A percentile compares a stretch with the other conserved stretches of the same genome.
Conservation (phyloP, 1,140 invertebrate species). For the Neodiprion pinetum region DNA sequence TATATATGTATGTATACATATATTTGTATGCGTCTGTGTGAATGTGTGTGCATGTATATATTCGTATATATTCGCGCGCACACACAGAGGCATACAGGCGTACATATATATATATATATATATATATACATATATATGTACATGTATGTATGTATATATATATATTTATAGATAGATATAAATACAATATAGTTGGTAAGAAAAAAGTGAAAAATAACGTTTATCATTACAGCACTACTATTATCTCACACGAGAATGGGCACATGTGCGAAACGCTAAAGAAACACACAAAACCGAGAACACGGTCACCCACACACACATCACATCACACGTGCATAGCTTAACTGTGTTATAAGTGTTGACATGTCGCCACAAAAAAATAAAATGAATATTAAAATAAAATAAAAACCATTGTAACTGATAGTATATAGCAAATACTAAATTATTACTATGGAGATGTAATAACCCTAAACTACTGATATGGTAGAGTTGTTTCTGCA, state of each 20-base stretch:
- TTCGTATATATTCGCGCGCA: too few species aligned
- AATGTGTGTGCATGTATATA: too few species aligned
- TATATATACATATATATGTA: too few species aligned
- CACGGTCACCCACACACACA: slow-evolving; percentile 14
- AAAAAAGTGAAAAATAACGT: background rate
- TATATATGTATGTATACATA: too few species aligned
- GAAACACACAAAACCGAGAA: slow-evolving; percentile 4
- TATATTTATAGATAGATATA: too few species aligned
- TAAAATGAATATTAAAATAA: slow-evolving; percentile 23
- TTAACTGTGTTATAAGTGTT: slow-evolving; percentile 49
- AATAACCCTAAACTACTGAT: slow-evolving; percentile 45
- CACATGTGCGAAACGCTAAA: background rate
- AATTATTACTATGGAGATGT: slow-evolving; percentile 57
- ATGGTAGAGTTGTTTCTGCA: slow-evolving; percentile 53
- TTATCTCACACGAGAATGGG: background rate
- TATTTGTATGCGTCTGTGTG: too few species aligned
- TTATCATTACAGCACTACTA: background rate
- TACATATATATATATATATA: background rate
- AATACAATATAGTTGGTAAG: background rate
- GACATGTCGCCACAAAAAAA: slow-evolving; percentile 37
- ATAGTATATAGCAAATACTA: slow-evolving; percentile 53
- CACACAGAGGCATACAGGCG: slow-evolving; percentile 8
- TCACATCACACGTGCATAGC: slow-evolving; percentile 31
- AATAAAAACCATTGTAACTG: slow-evolving; percentile 42
- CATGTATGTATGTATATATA: too few species aligned